These are phyloP conservation scores for Drosophila leontia DNA, from an alignment of 1,140 invertebrate species.

Conservation along the genomic window DNA sequence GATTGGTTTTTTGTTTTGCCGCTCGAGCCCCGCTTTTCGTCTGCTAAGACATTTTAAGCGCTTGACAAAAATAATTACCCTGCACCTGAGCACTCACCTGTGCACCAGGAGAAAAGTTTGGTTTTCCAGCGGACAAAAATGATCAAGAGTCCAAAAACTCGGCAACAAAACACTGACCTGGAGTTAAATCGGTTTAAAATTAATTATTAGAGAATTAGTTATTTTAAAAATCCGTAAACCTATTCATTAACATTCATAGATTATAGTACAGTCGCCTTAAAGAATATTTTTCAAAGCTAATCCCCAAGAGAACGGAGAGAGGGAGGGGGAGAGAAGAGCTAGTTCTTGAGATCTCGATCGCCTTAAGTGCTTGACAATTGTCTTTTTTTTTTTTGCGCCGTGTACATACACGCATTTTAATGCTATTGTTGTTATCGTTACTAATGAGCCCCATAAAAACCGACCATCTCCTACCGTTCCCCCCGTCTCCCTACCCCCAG, in stretches of 20 bases:
- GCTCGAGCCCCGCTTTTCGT: neutral
- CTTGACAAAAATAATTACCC: slow-evolving; percentile 81
- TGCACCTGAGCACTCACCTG: slow-evolving; percentile 50
- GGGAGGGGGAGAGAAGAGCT: neutral
- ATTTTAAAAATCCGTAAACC: neutral
- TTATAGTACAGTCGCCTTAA: neutral
- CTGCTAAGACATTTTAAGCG: slow-evolving; percentile 63
- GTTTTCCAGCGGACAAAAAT: neutral
- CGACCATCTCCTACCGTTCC: slow-evolving; percentile 17
- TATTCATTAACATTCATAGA: neutral
- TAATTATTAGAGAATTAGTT: neutral
- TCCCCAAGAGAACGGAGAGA: neutral
- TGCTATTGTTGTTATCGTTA: slow-evolving; percentile 70
- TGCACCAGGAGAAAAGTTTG: slow-evolving; percentile 21
- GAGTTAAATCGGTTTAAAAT: too few relatives aligned
- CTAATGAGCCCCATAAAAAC: slow-evolving; percentile 68
- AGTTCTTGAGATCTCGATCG: neutral
- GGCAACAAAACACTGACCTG: too few relatives aligned
- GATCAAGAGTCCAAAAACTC: too few relatives aligned
- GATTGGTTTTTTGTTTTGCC: slow-evolving; percentile 50
- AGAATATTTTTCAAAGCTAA: neutral
- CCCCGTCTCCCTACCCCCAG: neutral
- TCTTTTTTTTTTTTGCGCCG: slow-evolving; percentile 6
- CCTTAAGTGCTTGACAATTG: slow-evolving; percentile 15
- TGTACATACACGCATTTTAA: slow-evolving; percentile 60